phyloP scores from a whole-genome alignment of 2,113 vertebrate genomes.

The Tachysurus vachellii region DNA sequence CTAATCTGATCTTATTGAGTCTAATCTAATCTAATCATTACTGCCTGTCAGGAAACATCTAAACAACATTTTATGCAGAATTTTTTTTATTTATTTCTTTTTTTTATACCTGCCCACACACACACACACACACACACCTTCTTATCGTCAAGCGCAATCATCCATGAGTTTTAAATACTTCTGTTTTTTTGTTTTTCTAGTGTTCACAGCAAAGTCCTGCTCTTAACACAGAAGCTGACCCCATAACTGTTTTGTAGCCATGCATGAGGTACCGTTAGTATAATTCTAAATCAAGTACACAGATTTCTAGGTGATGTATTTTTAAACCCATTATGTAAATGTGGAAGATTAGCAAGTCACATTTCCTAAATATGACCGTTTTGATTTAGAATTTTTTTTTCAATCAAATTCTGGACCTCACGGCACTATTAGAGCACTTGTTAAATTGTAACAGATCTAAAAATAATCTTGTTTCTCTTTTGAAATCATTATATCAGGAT shows the following conservation, averaged over 20 bases:
- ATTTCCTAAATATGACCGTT: neutral
- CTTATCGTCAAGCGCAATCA: neutral
- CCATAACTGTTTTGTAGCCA: neutral
- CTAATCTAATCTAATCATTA: neutral
- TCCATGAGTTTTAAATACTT: neutral
- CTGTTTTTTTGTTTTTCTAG: neutral
- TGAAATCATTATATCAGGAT: neutral
- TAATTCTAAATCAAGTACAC: neutral
- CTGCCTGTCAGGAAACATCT: neutral
- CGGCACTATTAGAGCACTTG: neutral
- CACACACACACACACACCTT: neutral
- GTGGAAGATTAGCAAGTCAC: neutral
- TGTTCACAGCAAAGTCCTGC: neutral
- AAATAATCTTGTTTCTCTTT: neutral
- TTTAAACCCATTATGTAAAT: neutral
- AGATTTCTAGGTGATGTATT: neutral
- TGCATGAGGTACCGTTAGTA: neutral
- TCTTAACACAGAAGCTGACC: neutral
- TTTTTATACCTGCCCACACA: neutral
- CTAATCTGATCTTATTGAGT: neutral
- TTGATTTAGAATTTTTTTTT: too few relatives aligned
- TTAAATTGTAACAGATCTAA: neutral
- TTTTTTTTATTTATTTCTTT: neutral
- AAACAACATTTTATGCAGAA: neutral
- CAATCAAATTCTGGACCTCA: neutral